Conservation (phyloP, 1,140 invertebrate species). For the Drosophila bipectinata region DNA sequence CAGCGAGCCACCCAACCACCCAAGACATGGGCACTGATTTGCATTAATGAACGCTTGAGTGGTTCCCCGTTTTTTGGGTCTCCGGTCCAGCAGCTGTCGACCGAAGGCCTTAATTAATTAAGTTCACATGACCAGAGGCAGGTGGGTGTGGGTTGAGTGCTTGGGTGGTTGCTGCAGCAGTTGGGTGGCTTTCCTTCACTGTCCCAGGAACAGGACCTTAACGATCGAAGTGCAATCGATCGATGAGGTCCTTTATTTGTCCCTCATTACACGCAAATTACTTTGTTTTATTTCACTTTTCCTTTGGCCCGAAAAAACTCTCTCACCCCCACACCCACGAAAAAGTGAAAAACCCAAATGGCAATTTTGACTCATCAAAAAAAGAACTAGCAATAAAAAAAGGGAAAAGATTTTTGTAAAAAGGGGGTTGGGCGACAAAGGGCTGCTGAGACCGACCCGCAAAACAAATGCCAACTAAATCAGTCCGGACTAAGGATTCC, state of each 20-base stretch:
- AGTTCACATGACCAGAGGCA: constrained; percentile 73
- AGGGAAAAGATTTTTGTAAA: neutral
- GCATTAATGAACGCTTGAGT: constrained; percentile 80
- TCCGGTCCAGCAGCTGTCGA: constrained; percentile 70
- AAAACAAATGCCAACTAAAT: constrained; percentile 50
- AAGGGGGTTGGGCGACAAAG: neutral
- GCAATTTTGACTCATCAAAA: constrained; percentile 43
- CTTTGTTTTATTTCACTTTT: constrained; percentile 65
- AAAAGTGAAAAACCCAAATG: constrained; percentile 10
- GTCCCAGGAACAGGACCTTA: neutral
- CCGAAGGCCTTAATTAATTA: constrained; percentile 78
- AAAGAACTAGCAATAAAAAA: constrained; percentile 14
- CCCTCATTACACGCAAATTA: constrained; percentile 69
- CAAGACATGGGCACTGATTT: constrained; percentile 79
- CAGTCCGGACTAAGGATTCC: constrained; percentile 12
- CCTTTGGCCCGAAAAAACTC: neutral
- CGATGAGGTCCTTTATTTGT: constrained; percentile 49
- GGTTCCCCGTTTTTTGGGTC: constrained; percentile 64
- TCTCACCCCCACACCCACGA: neutral
- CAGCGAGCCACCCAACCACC: constrained; percentile 12
- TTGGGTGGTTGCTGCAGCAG: neutral
- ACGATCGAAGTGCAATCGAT: constrained; percentile 65
- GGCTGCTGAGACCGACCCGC: constrained; percentile 7
- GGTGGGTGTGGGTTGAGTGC: neutral
- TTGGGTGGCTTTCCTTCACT: constrained; percentile 2